Base-by-base conservation (phyloP, 2,888 invertebrate species). In the Leptopterna dolabrata region DNA sequence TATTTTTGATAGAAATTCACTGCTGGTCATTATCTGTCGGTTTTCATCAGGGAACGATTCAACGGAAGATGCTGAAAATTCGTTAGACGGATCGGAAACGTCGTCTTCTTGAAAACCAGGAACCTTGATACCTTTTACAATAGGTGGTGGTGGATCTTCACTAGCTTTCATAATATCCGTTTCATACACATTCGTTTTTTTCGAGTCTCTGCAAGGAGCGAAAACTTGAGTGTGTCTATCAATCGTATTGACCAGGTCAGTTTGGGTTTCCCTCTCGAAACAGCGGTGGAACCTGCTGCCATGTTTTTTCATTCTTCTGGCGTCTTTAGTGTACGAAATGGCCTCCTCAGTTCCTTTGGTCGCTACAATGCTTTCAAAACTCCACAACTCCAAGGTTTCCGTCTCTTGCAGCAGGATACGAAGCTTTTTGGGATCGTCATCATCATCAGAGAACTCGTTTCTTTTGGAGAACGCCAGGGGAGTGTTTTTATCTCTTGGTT, bases 61-160 rank as follows among this genome's bases (percentile, higher is more conserved):
- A 13, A 41, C 29, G 16, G 85, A 47, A 27, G 85, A 85, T 9
- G 16, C 73, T 1, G 85, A 85, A 51, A 24, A 27, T 19, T 14
- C 63, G 0, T 24, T 41, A 0, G 78, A 76, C 24, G 86, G 43
- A 63, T 76, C 63, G 0, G 86, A 63, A 19, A 29, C 29, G 11
- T 78, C 86, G 30, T 86, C 63, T 29, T 51, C 78, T 78, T 85
- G 85, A 47, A 85, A 85, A 6, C 85, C 85, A 2, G 85, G 85
- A 6, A 14, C 14, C 73, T 47, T 85, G 0, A 85, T 14, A 9
- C 43, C 14, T 36, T 73, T 47, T 27, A 47, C 3, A 14, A 14
- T 30, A 7, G 71, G 85, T 29, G 29, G 45, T 1, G 85, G 47
- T 3, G 30, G 43, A 27, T 73, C 71, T 24, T 30, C 36, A 41